Evolutionary conservation across 2,113 vertebrate species (phyloP).

Genomic region (Urocolius indicus): DNA sequence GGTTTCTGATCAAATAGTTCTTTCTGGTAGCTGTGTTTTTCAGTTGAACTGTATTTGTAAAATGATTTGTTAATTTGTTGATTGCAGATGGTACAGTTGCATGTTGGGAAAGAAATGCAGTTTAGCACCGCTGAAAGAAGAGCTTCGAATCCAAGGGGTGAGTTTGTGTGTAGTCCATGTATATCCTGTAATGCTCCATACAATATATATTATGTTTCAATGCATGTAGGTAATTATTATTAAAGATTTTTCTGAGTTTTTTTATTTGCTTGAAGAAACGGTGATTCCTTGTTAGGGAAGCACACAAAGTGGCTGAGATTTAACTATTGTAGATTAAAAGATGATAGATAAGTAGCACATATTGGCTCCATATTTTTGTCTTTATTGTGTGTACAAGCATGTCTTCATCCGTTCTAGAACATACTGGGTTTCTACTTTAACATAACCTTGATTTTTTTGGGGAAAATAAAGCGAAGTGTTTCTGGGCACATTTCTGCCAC

Average conservation of each 20-base stretch:
- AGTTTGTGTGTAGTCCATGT: slow-evolving; percentile 36
- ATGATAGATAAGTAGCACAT: not conserved
- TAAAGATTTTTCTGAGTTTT: not conserved
- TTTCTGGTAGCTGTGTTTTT: not conserved
- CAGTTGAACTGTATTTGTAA: not conserved
- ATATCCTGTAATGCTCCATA: not conserved
- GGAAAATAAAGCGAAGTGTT: not conserved
- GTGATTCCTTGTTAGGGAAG: not conserved
- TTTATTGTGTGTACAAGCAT: not conserved
- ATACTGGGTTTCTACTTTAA: not conserved
- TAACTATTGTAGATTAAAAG: not conserved
- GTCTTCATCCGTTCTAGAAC: not conserved
- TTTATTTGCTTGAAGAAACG: not conserved
- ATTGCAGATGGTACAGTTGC: slow-evolving; percentile 96
- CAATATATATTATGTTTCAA: not conserved
- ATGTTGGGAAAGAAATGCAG: slow-evolving; percentile 99
- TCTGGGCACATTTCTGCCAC: not conserved
- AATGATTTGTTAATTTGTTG: not conserved
- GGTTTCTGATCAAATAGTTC: not conserved
- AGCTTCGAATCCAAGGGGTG: slow-evolving; percentile 94
- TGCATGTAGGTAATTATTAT: not conserved
- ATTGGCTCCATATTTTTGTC: not conserved
- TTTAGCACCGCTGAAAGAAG: slow-evolving; percentile 94
- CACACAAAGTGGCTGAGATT: not conserved
- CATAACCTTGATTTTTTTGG: not conserved